phyloP scores from a whole-genome alignment of 2,113 vertebrate species.

The Onychostoma macrolepis region DNA sequence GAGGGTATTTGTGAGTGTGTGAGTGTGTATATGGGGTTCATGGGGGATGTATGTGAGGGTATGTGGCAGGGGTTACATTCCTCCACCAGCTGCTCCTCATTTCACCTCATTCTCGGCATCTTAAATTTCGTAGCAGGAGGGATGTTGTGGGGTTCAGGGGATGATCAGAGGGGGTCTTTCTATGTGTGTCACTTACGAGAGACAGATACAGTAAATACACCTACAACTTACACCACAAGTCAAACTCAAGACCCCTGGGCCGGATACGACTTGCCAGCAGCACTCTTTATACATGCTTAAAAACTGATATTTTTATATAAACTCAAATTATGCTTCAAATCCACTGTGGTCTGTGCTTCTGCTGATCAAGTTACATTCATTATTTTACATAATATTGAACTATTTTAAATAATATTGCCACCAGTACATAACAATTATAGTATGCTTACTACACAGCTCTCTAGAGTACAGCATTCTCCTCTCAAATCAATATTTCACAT shows the following conservation, averaged over 20 bases:
- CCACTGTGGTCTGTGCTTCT: neutral
- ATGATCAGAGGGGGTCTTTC: neutral
- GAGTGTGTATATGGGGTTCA: conserved; percentile 3
- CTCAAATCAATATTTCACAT: neutral
- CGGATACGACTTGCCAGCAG: neutral
- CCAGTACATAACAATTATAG: too few species aligned
- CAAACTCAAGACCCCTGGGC: neutral
- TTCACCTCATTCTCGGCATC: conserved; percentile 58
- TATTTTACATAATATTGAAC: neutral
- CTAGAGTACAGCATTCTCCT: neutral
- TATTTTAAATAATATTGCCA: too few species aligned
- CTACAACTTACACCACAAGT: neutral
- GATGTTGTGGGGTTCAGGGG: neutral
- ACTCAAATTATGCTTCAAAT: neutral
- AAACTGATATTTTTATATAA: neutral
- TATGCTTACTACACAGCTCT: too few species aligned
- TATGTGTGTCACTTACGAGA: neutral
- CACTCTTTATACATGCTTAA: neutral
- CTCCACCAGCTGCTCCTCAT: conserved; percentile 70
- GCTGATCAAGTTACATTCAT: neutral
- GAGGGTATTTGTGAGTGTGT: conserved; percentile 10
- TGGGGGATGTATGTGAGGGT: neutral
- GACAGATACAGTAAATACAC: neutral
- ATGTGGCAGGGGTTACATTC: conserved; percentile 59
- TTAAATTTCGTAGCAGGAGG: conserved; percentile 45